These are phyloP conservation scores for Watsonalla binaria DNA, from an alignment of 2,888 invertebrate genomes.

Conservation along the genomic window DNA sequence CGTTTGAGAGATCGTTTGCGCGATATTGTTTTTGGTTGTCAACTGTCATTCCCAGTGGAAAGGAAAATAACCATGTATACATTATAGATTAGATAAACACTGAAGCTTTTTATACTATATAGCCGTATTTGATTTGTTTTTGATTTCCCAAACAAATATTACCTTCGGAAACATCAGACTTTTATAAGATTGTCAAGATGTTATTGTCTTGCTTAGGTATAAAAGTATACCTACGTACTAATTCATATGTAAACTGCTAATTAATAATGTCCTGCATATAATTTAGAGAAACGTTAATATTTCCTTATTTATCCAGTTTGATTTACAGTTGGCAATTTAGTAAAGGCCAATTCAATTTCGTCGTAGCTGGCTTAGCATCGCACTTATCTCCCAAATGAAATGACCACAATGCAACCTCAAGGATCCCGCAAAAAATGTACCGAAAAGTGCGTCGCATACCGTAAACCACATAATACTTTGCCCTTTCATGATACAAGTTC, in stretches of 20 bases:
- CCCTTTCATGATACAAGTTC: slow-evolving; percentile 18
- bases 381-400: background rate
- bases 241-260: too few relatives aligned
- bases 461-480: slow-evolving; percentile 10
- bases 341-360: too few relatives aligned
- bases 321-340: too few relatives aligned
- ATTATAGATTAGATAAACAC: background rate
- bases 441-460: background rate
- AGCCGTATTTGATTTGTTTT: background rate
- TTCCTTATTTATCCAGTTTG: too few relatives aligned
- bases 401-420: background rate
- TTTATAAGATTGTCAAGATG: too few relatives aligned
- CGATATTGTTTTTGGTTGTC: slow-evolving; percentile 3
- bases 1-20: slow-evolving; percentile 1
- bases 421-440: background rate
- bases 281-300: too few relatives aligned
- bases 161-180: background rate
- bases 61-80: background rate
- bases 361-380: too few relatives aligned
- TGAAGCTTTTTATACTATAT: background rate
- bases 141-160: background rate
- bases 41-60: background rate
- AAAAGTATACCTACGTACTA: too few relatives aligned
- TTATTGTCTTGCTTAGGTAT: too few relatives aligned
- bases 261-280: too few relatives aligned